A percentile compares a stretch with the other conserved stretches of the same genome.
Conservation (phyloP, 2,113 vertebrate genomes). For the Glaucidium brasilianum region DNA sequence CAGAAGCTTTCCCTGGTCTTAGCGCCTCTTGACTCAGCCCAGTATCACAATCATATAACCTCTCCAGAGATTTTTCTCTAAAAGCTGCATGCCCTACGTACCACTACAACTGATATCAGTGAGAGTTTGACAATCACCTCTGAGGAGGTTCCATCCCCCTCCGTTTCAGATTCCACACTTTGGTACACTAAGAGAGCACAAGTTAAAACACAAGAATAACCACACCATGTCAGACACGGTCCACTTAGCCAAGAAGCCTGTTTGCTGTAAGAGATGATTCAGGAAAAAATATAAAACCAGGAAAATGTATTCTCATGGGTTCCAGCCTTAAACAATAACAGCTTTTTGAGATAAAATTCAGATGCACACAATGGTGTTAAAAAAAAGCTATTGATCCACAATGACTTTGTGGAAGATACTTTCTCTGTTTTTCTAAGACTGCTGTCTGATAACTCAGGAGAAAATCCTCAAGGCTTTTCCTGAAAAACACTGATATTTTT, state of each 20-base stretch:
- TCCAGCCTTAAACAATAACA: not conserved
- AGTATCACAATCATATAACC: not conserved
- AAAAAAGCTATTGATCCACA: not conserved
- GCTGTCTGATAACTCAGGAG: not conserved
- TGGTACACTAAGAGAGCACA: accelerated
- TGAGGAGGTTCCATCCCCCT: not conserved
- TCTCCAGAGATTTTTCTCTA: not conserved
- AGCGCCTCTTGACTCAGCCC: no score
- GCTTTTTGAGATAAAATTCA: not conserved
- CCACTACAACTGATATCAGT: not conserved
- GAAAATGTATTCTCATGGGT: not conserved
- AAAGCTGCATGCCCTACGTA: accelerated
- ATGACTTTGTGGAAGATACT: not conserved
- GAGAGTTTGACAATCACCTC: not conserved
- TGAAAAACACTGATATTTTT: not conserved
- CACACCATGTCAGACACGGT: accelerated
- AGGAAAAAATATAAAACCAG: not conserved
- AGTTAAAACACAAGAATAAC: not conserved
- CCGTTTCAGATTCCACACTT: accelerated
- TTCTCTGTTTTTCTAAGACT: not conserved
- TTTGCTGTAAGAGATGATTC: not conserved
- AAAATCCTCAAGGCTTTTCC: not conserved
- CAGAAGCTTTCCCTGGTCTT: not conserved
- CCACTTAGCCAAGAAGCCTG: not conserved
- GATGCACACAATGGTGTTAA: not conserved